Evolutionary conservation across 2,888 invertebrate species (phyloP).

Genomic region (Automeris io): DNA sequence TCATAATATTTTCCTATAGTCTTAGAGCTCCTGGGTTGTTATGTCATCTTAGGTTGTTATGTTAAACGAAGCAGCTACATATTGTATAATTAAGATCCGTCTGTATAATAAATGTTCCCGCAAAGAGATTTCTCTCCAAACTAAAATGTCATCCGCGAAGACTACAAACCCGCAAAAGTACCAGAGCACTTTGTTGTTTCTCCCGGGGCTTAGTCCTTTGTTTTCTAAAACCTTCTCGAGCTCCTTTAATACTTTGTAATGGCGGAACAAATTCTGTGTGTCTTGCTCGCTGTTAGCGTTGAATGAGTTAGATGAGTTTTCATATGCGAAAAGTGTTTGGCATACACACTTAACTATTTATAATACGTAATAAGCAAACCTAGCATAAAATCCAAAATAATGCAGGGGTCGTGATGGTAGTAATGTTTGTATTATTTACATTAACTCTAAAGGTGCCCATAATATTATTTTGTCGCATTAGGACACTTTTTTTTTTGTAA

Average conservation of each 20-base stretch:
- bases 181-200: slow-evolving; percentile 58
- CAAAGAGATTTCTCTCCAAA: slow-evolving; percentile 44
- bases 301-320: slow-evolving; percentile 29
- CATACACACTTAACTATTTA: background rate
- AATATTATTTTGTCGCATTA: too few species aligned
- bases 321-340: background rate
- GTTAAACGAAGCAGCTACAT: background rate
- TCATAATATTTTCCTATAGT: too few species aligned
- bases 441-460: too few species aligned
- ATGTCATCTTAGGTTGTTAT: too few species aligned
- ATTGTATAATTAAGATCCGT: background rate
- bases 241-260: slow-evolving; percentile 64
- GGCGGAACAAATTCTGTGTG: slow-evolving; percentile 51
- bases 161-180: slow-evolving; percentile 51
- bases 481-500: too few species aligned
- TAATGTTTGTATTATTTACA: too few species aligned
- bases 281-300: slow-evolving; percentile 37
- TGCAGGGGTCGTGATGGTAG: too few species aligned
- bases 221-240: slow-evolving; percentile 52
- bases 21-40: too few species aligned
- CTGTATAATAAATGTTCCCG: background rate
- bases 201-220: slow-evolving; percentile 61
- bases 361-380: too few species aligned
- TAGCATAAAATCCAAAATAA: too few species aligned
- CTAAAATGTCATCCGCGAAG: slow-evolving; percentile 53